These are phyloP conservation scores for Cataglyphis hispanica DNA, from an alignment of 1,140 invertebrate species.

Conservation along the genomic window DNA sequence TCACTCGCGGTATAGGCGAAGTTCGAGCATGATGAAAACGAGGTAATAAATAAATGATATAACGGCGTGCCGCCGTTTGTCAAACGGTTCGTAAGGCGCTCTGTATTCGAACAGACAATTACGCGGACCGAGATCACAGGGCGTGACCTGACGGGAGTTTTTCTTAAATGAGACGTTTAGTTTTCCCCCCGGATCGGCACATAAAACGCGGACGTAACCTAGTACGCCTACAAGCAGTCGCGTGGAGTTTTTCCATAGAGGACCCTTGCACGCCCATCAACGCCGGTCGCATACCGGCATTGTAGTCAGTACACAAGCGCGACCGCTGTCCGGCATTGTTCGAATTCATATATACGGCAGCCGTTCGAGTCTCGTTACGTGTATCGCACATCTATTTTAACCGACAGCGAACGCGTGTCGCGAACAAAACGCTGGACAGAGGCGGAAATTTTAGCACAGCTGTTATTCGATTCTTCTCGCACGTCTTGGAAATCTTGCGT, in stretches of 20 bases:
- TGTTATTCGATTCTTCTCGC: slow-evolving; percentile 17
- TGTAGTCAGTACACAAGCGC: slow-evolving; percentile 67
- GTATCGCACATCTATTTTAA: slow-evolving; percentile 63
- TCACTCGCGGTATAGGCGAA: background rate
- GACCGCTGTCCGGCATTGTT: slow-evolving; percentile 71
- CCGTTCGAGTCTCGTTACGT: slow-evolving; percentile 73
- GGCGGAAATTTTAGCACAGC: slow-evolving; percentile 43
- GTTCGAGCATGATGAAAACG: background rate
- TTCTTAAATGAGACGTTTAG: slow-evolving; percentile 82
- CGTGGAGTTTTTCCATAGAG: slow-evolving; percentile 72
- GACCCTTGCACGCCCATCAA: slow-evolving; percentile 63
- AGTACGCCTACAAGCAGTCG: slow-evolving; percentile 74
- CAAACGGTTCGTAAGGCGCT: background rate
- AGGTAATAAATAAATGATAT: slow-evolving; percentile 43
- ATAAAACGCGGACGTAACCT: slow-evolving; percentile 60
- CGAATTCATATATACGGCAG: slow-evolving; percentile 74
- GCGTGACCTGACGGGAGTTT: slow-evolving; percentile 78
- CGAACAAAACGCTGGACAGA: slow-evolving; percentile 23
- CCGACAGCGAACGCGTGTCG: slow-evolving; percentile 50
- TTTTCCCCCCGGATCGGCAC: slow-evolving; percentile 66
- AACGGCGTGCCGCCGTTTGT: slow-evolving; percentile 23
- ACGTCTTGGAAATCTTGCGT: slow-evolving; percentile 6
- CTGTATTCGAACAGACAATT: slow-evolving; percentile 74
- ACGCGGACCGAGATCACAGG: slow-evolving; percentile 77
- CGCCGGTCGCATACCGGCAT: slow-evolving; percentile 72